Conservation (phyloP, 92 coral and sea anemone species). For the Epizoanthus ramosus region DNA sequence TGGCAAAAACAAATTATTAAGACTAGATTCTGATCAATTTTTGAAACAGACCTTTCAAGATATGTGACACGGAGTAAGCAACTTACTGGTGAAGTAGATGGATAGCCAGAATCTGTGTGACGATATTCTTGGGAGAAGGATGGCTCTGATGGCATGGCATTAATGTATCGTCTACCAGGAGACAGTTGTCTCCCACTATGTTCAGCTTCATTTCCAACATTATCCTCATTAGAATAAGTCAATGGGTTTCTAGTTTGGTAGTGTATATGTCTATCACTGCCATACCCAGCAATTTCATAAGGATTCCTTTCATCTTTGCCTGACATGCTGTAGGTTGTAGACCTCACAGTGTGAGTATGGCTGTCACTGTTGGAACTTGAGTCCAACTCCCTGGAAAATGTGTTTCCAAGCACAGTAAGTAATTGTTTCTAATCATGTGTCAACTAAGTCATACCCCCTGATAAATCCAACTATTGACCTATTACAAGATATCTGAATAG, state of each 20-base stretch:
- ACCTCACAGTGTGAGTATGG: constrained; percentile 62
- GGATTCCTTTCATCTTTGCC: constrained; percentile 65
- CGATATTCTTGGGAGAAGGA: constrained; percentile 63
- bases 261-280: constrained; percentile 46
- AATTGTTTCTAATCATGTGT: background rate
- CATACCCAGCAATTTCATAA: constrained; percentile 55
- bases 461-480: no score
- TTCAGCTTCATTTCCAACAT: constrained; percentile 44
- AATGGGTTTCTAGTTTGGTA: constrained; percentile 49
- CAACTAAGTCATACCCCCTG: no score
- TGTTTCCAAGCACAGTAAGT: background rate
- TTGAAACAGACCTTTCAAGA: no score
- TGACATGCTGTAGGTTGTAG: constrained; percentile 64
- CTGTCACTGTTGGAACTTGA: constrained; percentile 74
- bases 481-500: no score
- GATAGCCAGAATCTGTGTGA: constrained; percentile 84
- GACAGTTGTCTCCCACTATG: constrained; percentile 54
- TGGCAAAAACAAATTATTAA: no score
- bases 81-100: constrained; percentile 87
- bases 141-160: constrained; percentile 64
- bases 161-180: constrained; percentile 58
- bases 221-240: constrained; percentile 57
- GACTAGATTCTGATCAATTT: no score
- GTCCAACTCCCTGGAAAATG: constrained; percentile 57
- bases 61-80: no score